Base-by-base conservation (phyloP, 2,888 invertebrate genomes). In the Hypsopygia costalis region DNA sequence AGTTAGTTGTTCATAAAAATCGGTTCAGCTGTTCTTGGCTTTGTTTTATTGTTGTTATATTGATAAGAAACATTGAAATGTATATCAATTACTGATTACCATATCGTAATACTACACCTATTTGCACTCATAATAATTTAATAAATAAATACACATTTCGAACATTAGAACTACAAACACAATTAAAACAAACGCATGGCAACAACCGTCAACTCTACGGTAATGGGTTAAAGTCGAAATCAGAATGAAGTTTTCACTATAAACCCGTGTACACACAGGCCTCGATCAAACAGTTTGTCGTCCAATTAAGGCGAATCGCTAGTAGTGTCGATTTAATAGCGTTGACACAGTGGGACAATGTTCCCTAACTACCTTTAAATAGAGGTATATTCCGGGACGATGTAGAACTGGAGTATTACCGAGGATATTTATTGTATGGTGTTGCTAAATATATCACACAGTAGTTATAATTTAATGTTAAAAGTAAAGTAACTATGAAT, bases 251-350 rank as follows among this genome's bases (percentile, higher is more conserved):
- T 41, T 49, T 46, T 40, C 33, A 43, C 31, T 40, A 41, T 58
- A 55, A 62, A 46, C 52, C 48, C 46, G 44, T 38, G 52, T 49
- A 46, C 47, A 58, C 50, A 53, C 43, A 21, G 35, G 47, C 47
- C 48, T 52, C 58, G 63, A 58, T 68, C 63, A 68, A 66, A 62
- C 60, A 61, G 69, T 68, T 68, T 60, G 65, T 55, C 55, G 49
- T 57, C 65, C 66, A 66, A 68, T 68, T 64, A 66, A 51, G 49
- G 45, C 16, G 48, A 45, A 47, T 46, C 52, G 46, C 51, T 54
- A 50, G 49, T 54, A 52, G 57, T 57, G 52, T 49, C 51, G 52
- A 47, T 51, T 50, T 58, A 58, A 60, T 58, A 46, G 52, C 41
- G 52, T 49, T 38, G 52, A 52, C 49, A 43, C 46, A 47, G 46